Evolutionary conservation across 2,888 invertebrate genomes (phyloP).

Genomic region (Rhamphomyia laevipes): DNA sequence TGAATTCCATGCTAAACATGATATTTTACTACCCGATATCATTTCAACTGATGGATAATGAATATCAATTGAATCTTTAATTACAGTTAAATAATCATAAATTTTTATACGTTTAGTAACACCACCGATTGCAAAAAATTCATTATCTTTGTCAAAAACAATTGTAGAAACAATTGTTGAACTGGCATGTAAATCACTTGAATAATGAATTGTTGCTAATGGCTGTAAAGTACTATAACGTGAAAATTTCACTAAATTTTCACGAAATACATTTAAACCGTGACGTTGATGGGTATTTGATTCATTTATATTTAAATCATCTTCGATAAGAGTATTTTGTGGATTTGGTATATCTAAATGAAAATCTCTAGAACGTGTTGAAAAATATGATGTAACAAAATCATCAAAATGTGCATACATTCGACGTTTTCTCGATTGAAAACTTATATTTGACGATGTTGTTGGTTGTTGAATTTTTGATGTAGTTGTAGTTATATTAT

Average conservation of each 20-base stretch:
- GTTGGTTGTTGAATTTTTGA: background rate
- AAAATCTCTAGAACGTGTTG: conserved; percentile 42
- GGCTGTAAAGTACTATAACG: conserved; percentile 65
- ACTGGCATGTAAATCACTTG: conserved; percentile 76
- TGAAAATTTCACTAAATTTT: conserved; percentile 77
- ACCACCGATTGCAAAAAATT: conserved; percentile 91
- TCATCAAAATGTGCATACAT: conserved; percentile 62
- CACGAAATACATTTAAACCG: conserved; percentile 65
- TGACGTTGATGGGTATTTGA: background rate
- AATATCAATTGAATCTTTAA: conserved; percentile 75
- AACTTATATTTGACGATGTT: conserved; percentile 7
- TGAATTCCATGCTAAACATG: conserved; percentile 88
- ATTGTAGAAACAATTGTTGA: conserved; percentile 83
- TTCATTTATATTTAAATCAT: background rate
- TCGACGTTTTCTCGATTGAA: conserved; percentile 12
- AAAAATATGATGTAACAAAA: conserved; percentile 77
- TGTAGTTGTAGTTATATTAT: too few relatives aligned
- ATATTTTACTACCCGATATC: conserved; percentile 84
- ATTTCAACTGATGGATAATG: conserved; percentile 89
- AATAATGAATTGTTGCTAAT: conserved; percentile 79
- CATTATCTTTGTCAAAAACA: conserved; percentile 92
- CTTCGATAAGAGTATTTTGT: background rate
- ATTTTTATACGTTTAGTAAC: conserved; percentile 91
- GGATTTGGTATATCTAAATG: background rate
- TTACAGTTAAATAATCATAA: conserved; percentile 77